Evolutionary conservation across 2,113 vertebrate species (phyloP).

Genomic region (Eretmochelys imbricata): DNA sequence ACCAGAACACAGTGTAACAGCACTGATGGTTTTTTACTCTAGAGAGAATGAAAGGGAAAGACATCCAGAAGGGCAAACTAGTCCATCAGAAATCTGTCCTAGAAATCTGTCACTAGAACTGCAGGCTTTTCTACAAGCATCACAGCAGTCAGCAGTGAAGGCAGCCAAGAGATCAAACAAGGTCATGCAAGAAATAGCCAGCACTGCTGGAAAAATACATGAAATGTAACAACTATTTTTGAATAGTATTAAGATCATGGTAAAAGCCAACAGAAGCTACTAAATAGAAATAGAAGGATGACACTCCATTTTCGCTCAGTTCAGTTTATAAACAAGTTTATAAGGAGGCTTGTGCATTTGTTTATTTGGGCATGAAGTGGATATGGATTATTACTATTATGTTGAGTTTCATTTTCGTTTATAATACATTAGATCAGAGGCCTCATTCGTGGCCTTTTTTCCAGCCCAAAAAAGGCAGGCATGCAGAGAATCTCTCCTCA

Average conservation of each 20-base stretch:
- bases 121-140: slow-evolving; percentile 49
- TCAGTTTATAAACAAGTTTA: not conserved
- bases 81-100: slow-evolving; percentile 28
- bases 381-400: not conserved
- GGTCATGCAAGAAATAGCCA: slow-evolving; percentile 37
- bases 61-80: slow-evolving; percentile 20
- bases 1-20: not conserved
- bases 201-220: not conserved
- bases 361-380: not conserved
- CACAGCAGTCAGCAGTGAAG: not conserved
- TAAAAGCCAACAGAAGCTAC: not conserved
- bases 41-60: slow-evolving; percentile 3
- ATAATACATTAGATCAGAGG: not conserved
- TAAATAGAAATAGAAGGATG: not conserved
- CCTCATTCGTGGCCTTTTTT: not conserved
- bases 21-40: not conserved
- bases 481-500: accelerated
- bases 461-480: not conserved
- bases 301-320: not conserved
- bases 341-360: not conserved
- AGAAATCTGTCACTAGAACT: slow-evolving; percentile 53
- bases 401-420: not conserved
- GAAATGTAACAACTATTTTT: slow-evolving; percentile 6
- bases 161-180: slow-evolving; percentile 50
- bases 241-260: not conserved